Percentiles rank a stretch among this genome's conserved stretches.
Conservation (phyloP, 2,888 invertebrate genomes). For the Lithodes maja region DNA sequence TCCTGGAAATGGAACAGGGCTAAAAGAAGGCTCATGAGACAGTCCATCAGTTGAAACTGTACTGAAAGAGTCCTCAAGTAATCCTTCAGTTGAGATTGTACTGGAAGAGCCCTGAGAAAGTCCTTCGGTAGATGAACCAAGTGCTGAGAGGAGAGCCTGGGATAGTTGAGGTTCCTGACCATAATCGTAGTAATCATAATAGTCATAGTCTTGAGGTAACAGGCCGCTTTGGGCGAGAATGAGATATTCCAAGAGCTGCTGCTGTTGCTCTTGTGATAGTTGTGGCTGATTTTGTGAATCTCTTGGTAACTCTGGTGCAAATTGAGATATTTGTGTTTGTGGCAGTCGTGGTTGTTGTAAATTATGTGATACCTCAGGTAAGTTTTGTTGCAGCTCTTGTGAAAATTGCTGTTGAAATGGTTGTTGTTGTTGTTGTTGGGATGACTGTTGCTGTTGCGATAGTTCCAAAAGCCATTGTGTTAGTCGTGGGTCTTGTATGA, state of each 20-base stretch:
- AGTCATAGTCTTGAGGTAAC: background rate
- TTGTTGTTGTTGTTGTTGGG: slow-evolving; percentile 8
- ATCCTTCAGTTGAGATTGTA: background rate
- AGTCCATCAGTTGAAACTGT: background rate
- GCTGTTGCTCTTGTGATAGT: background rate
- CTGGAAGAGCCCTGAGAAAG: background rate
- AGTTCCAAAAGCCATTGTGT: background rate
- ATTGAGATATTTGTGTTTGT: background rate
- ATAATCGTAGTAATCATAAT: background rate
- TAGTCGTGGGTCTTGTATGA: slow-evolving; percentile 7
- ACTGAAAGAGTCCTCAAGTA: background rate
- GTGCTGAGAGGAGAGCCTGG: background rate
- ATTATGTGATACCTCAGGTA: too few species aligned
- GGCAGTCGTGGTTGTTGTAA: background rate
- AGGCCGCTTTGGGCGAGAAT: background rate
- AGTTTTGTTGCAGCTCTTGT: background rate
- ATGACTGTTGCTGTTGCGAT: background rate
- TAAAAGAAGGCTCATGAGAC: background rate
- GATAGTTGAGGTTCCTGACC: background rate
- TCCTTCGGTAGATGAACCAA: background rate
- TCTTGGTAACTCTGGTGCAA: background rate
- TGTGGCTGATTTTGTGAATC: background rate
- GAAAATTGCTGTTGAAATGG: background rate
- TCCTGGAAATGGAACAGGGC: background rate
- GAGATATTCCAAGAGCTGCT: background rate